phyloP scores from a whole-genome alignment of 2,113 vertebrate genomes.

The Toxotes jaculatrix region DNA sequence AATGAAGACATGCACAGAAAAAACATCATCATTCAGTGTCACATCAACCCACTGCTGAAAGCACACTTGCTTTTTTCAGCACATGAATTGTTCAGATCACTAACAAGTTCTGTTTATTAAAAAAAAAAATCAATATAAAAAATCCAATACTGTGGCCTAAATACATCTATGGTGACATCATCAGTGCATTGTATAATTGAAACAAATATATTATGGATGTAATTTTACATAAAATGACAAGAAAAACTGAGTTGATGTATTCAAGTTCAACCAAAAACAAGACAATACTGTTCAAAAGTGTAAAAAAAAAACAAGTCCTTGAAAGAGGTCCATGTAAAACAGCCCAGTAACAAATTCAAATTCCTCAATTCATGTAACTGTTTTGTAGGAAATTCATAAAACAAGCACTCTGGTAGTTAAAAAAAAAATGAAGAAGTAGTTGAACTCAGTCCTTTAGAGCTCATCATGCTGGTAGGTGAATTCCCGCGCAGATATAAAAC shows the following conservation, averaged over 20 bases:
- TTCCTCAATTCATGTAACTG: background rate
- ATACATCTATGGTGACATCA: constrained; percentile 19
- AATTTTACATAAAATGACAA: background rate
- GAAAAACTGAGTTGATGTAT: background rate
- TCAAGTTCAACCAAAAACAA: constrained; percentile 3
- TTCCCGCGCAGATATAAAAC: constrained; percentile 96
- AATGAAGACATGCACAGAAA: constrained; percentile 5
- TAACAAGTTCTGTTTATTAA: background rate
- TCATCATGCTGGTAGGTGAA: constrained; percentile 96
- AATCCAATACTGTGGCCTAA: constrained; percentile 1
- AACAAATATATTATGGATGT: constrained; percentile 44
- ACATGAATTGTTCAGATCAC: background rate
- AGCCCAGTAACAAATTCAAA: background rate
- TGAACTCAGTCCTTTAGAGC: constrained; percentile 79
- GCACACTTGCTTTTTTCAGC: background rate
- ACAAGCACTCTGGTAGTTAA: background rate
- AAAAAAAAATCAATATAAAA: background rate
- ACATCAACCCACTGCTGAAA: background rate
- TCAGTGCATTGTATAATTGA: constrained; percentile 33
- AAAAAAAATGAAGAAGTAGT: background rate
- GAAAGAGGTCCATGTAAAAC: background rate
- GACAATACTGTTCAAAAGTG: constrained; percentile 17
- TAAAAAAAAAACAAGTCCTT: background rate
- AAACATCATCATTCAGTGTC: background rate
- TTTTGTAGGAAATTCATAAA: background rate